Base-by-base conservation (phyloP, 2,888 invertebrate genomes). In the Drosophila hamatofila region DNA sequence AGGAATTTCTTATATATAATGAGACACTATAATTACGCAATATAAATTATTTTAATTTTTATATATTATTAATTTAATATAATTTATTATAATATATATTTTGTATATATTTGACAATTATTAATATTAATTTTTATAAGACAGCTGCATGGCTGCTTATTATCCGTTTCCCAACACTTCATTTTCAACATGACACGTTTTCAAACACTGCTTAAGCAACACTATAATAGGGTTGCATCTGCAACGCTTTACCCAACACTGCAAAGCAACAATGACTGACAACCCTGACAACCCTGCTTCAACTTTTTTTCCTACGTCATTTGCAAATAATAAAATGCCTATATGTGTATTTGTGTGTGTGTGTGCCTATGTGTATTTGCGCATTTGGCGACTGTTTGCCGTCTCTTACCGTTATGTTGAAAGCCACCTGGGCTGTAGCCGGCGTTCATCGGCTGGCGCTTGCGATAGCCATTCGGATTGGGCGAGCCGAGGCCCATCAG, bases 361-460 rank as follows among this genome's bases (percentile, higher is more conserved):
- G 46, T 25, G n/a, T n/a, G 25, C 1, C 0, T 27, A 2, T 35
- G 18, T 6, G 27, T 12, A 6, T 27, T n/a, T 9, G n/a, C 4
- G 14, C 23, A 44, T 3, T 35, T 37, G 2, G 41, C 48, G 23
- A 14, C 11, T 46, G 12, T 49, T 1, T 57, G 6, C 49, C 9
- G 3, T n/a, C 21, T 69, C 86, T 84, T 88, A 84, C 84, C 84
- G 7, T 86, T 88, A 27, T 72, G 65, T 33, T 80, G 86, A 78
- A 69, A 85, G 16, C 75, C 75, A n/a, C 66, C 66, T 0, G 67
- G 42, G 39, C 55, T 73, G 18, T 64, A 84, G 25, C 64, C 61
- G 2, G 67, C 18, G 16, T 75, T 85, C 62, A 86, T 73, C 0
- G 81, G 49, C 55, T 78, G 78, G 1, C 84, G 86, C 70, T 83